These are phyloP conservation scores for Diadumene lineata DNA, from an alignment of 92 coral and sea anemone species.

Conservation along the genomic window DNA sequence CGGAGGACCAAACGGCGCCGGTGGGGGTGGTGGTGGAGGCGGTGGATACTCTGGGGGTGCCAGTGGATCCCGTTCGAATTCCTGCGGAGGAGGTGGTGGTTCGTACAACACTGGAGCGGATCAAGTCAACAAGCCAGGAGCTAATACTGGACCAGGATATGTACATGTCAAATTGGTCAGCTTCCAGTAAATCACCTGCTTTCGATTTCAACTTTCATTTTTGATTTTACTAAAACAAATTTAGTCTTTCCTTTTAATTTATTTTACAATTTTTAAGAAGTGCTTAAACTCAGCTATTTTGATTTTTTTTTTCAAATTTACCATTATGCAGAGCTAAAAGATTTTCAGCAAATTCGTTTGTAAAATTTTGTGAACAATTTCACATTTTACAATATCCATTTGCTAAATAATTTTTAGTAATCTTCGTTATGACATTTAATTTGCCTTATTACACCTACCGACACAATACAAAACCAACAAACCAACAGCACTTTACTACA, in stretches of 20 bases:
- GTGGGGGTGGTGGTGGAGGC: conserved; percentile 93
- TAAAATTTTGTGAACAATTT: no score
- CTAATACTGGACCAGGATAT: conserved; percentile 70
- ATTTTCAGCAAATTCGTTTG: neutral
- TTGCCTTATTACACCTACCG: no score
- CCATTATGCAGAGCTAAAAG: neutral
- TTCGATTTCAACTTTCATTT: neutral
- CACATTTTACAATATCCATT: no score
- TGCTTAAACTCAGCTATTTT: neutral
- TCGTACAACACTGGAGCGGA: conserved; percentile 73
- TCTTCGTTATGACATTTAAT: no score
- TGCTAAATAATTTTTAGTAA: no score
- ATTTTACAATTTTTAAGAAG: neutral
- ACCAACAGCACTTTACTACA: no score
- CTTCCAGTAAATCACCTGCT: conserved; percentile 15
- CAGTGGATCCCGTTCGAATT: conserved; percentile 89
- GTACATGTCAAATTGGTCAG: conserved; percentile 66
- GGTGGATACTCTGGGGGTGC: conserved; percentile 96
- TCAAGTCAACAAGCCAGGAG: conserved; percentile 76
- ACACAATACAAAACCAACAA: no score
- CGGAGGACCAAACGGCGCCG: conserved; percentile 94
- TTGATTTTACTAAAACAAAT: neutral
- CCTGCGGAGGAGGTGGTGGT: conserved; percentile 97
- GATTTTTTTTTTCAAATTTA: neutral
- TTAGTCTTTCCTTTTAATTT: neutral